Evolutionary conservation across 1,140 invertebrate species (phyloP), one percentile per base, ranked within the genome.

Genomic region (Scaptomyza graminum): DNA sequence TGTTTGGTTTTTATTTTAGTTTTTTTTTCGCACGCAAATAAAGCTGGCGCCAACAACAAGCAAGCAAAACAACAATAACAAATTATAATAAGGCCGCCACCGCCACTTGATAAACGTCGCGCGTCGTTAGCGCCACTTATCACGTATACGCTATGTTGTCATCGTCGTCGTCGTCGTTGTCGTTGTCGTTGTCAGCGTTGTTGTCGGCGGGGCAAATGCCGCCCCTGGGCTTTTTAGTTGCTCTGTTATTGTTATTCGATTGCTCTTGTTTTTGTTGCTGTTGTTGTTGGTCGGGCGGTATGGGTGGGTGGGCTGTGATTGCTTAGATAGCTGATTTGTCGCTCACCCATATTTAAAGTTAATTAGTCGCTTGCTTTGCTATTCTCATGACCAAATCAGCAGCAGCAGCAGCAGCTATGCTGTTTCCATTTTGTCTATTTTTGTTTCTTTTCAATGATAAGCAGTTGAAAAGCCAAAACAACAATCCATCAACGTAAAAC

Each of bases 61-160:
- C 65, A 46, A 73, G 47, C 54, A 50, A 55, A 73, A 50, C 54
- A 50, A 55, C 12, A 9, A 28, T 9, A 43, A 39, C 13, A 50
- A 62, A 69, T 69, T 68, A 74, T 69, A 69, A 69, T 57, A 74
- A 63, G 71, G 60, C 57, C 56, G 56, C 62, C 78, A 82, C 57
- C 56, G 56, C 62, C 78, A 82, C 73, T 87, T 87, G 82, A 87
- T 87, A 87, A 87, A 87, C 78, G 82, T 69, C 66, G 71, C 83
- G 78, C 83, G 83, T 87, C 83, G 78, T 87, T 87, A 87, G 83
- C 82, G 82, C 82, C 82, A 87, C 82, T 87, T 87, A 87, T 87
- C 82, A 87, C 82, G 82, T 87, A 87, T 87, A 87, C 83, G 82
- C 78, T 83, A 79, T 78, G 83, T 85, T 78, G 31, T 34, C 31